These are phyloP conservation scores for Lagopus leucura DNA, from an alignment of 2,113 vertebrate genomes.

Conservation along the genomic window DNA sequence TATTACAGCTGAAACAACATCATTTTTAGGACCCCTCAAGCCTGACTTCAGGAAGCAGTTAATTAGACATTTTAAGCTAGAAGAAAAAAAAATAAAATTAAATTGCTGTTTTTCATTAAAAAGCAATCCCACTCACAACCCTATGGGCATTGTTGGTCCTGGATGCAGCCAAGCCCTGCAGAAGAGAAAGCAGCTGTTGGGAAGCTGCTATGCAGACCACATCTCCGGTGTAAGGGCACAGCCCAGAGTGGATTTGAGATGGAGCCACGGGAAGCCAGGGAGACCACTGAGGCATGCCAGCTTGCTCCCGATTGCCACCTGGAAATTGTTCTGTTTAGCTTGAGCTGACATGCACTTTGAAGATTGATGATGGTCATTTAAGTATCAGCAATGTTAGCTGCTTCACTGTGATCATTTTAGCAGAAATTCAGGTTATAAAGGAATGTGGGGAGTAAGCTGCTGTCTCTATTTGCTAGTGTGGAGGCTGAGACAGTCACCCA, in stretches of 20 bases:
- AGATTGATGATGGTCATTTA: not conserved
- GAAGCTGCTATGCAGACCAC: not conserved
- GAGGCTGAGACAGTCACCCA: not conserved
- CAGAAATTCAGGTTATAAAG: not conserved
- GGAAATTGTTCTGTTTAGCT: not conserved
- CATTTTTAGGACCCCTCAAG: not conserved
- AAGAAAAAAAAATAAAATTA: not conserved
- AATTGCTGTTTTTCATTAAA: not conserved
- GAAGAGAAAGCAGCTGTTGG: not conserved
- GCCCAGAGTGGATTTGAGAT: not conserved
- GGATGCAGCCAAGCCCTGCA: not conserved
- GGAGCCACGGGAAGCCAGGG: accelerated
- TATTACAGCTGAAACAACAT: not conserved
- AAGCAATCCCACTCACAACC: not conserved
- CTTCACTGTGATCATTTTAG: not conserved
- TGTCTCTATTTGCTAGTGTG: not conserved
- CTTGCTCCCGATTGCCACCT: not conserved
- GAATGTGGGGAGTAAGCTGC: not conserved
- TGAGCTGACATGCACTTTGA: not conserved
- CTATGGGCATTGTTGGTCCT: not conserved
- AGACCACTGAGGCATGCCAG: not conserved
- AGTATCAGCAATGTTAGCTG: not conserved
- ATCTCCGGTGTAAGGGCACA: not conserved
- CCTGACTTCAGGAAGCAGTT: not conserved
- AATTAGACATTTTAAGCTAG: not conserved